Conservation (phyloP, 1,140 invertebrate species). For the Plutomurus gul region DNA sequence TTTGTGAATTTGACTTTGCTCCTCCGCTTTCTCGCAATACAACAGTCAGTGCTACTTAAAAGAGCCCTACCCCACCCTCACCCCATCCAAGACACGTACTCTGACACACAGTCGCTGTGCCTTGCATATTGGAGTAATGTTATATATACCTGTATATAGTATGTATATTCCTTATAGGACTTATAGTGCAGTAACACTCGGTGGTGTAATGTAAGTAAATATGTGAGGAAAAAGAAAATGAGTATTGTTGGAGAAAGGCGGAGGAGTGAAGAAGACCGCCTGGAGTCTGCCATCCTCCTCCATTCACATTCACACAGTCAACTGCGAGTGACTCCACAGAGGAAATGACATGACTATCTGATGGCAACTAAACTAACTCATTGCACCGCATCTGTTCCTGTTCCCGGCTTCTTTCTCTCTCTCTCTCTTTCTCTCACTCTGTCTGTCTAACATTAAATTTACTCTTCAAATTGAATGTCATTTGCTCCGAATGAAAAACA, state of each 20-base stretch:
- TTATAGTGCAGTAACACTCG: neutral
- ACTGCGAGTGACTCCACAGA: neutral
- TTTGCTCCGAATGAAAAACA: slow-evolving; percentile 17
- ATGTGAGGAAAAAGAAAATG: neutral
- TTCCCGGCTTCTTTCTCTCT: neutral
- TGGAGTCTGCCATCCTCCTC: neutral
- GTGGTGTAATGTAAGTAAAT: neutral
- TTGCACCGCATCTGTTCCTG: neutral
- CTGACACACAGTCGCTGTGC: no score
- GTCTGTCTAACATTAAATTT: neutral
- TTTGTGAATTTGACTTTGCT: no score
- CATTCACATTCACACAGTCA: no score
- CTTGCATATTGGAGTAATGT: no score
- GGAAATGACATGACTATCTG: slow-evolving; percentile 15
- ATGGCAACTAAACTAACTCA: neutral
- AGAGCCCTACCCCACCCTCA: no score
- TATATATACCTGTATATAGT: no score
- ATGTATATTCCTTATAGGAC: no score
- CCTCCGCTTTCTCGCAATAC: no score
- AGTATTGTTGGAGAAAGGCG: no score
- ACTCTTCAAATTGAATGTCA: slow-evolving; percentile 13
- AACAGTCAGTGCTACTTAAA: no score
- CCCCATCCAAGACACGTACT: no score
- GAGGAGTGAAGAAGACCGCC: neutral
- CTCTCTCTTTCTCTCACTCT: neutral